phyloP scores from a whole-genome alignment of 2,888 invertebrate genomes.

The Boloria euphrosyne region DNA sequence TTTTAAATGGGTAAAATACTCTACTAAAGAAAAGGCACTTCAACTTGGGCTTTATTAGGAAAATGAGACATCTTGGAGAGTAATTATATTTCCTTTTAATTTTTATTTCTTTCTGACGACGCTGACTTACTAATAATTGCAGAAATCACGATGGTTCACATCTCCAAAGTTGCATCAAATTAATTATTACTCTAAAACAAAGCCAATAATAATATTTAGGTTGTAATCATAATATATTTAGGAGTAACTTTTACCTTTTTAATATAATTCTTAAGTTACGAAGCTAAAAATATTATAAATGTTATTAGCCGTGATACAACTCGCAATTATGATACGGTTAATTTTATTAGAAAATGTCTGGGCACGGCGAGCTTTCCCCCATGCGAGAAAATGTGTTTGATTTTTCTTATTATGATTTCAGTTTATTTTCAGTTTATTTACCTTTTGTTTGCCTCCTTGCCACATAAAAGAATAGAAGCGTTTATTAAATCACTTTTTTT shows the following conservation, averaged over 20 bases:
- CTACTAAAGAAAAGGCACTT: neutral
- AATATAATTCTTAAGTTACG: too few relatives aligned
- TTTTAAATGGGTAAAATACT: conserved; percentile 1
- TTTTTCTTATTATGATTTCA: conserved; percentile 9
- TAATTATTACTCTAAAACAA: too few relatives aligned
- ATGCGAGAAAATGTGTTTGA: conserved; percentile 16
- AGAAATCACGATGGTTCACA: too few relatives aligned
- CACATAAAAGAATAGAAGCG: too few relatives aligned
- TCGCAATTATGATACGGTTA: conserved; percentile 15
- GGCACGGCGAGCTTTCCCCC: neutral
- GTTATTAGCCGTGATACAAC: conserved; percentile 5
- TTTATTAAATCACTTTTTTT: neutral
- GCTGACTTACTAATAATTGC: too few relatives aligned
- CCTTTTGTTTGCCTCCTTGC: neutral
- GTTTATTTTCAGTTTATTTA: conserved; percentile 6
- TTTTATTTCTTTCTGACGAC: too few relatives aligned
- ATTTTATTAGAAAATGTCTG: conserved; percentile 16
- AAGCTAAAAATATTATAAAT: neutral
- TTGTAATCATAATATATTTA: too few relatives aligned
- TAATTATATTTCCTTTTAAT: conserved; percentile 1
- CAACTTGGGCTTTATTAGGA: conserved; percentile 12
- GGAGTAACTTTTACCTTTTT: neutral
- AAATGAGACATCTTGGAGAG: neutral
- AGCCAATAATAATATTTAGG: too few relatives aligned
- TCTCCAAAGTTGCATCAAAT: too few relatives aligned